Conservation (phyloP, 2,797 vertebrate species). For the Gymnopithys bicolor region DNA sequence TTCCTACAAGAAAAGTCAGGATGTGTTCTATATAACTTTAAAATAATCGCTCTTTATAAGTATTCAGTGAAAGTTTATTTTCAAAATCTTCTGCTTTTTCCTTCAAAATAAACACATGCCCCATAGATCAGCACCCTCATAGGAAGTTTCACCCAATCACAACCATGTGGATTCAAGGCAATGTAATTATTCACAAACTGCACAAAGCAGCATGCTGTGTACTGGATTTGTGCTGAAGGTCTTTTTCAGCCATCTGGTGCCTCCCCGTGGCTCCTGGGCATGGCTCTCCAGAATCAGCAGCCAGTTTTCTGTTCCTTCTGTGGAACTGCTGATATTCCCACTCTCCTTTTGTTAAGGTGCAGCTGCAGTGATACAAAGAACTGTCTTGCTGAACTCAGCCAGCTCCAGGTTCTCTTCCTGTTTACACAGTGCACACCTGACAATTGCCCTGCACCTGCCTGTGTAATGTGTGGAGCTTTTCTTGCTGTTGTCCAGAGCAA, state of each 20-base stretch:
- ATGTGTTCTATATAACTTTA: background rate
- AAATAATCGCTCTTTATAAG: background rate
- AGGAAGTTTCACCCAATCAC: background rate
- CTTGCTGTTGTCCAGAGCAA: background rate
- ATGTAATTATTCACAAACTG: background rate
- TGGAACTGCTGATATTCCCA: background rate
- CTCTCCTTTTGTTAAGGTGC: background rate
- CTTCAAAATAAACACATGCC: background rate
- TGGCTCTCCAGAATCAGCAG: background rate
- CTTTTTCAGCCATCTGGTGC: slow-evolving; percentile 38
- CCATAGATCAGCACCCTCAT: background rate
- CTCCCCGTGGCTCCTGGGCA: background rate
- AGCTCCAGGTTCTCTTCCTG: background rate
- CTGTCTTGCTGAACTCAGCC: background rate
- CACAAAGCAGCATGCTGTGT: background rate
- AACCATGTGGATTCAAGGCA: background rate
- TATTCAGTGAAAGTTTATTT: background rate
- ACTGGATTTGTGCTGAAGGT: background rate
- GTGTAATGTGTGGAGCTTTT: background rate
- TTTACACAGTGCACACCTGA: background rate
- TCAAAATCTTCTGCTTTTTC: background rate
- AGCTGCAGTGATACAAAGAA: background rate
- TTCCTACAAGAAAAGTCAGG: background rate
- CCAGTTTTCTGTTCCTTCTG: background rate
- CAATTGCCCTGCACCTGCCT: background rate